Conservation (phyloP, 1,140 invertebrate genomes). For the Paramacrobiotus metropolitanus region DNA sequence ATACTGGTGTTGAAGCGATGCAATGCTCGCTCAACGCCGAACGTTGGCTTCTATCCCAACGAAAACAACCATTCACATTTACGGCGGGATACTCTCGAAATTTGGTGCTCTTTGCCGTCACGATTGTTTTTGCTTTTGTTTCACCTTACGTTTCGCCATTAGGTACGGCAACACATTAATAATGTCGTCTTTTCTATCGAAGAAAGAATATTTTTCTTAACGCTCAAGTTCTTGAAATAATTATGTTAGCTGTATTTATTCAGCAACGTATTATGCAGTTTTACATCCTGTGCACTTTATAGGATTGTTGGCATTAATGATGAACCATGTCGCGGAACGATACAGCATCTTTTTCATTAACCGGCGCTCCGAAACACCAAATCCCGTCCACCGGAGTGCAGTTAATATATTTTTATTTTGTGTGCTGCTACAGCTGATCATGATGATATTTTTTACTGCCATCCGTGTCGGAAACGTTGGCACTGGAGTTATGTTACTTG, state of each 20-base stretch:
- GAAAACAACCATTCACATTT: neutral
- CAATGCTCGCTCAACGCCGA: neutral
- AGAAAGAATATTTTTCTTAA: no score
- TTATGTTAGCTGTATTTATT: no score
- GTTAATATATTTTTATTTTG: neutral
- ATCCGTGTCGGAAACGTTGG: neutral
- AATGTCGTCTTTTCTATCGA: no score
- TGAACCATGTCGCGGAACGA: neutral
- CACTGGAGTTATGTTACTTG: neutral
- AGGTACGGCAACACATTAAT: no score
- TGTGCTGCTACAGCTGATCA: neutral
- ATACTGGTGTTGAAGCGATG: neutral
- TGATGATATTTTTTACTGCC: neutral
- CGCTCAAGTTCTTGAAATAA: no score
- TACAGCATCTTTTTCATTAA: neutral
- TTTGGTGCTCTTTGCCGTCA: neutral
- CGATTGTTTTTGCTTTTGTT: neutral
- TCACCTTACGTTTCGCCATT: neutral
- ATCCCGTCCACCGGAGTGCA: neutral
- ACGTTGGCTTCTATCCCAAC: neutral
- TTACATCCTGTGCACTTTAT: neutral
- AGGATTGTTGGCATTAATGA: neutral
- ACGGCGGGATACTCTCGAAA: neutral
- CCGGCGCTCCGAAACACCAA: neutral
- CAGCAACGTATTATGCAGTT: neutral